Conservation (phyloP, 2,113 vertebrate species). For the Plestiodon gilberti region DNA sequence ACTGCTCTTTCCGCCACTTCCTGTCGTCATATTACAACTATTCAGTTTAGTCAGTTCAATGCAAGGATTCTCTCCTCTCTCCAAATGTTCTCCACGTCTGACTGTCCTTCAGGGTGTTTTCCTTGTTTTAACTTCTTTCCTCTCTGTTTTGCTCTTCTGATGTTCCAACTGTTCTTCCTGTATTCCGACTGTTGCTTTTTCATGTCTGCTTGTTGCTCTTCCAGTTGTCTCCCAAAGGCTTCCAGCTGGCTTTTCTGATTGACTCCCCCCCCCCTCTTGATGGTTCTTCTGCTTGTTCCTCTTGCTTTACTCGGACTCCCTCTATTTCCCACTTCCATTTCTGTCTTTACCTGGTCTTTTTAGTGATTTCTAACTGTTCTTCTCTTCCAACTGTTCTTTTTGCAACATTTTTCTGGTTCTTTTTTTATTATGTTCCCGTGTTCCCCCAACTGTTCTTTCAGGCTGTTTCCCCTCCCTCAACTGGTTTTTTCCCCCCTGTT, state of each 20-base stretch:
- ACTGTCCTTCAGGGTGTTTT: too few species aligned
- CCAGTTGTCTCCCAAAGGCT: not conserved
- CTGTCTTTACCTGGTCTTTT: not conserved
- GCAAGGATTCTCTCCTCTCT: not conserved
- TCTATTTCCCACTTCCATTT: not conserved
- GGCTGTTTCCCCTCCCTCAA: not conserved
- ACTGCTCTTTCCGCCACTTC: not conserved
- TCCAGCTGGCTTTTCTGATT: not conserved
- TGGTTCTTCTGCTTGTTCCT: not conserved
- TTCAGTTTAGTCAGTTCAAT: not conserved
- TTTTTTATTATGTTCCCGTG: not conserved
- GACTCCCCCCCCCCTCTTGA: not conserved
- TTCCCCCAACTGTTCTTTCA: not conserved
- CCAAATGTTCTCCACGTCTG: not conserved
- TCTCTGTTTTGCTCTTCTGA: not conserved
- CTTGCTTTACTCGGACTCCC: not conserved
- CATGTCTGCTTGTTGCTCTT: not conserved
- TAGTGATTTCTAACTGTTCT: not conserved
- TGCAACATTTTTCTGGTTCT: not conserved
- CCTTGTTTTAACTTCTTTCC: too few species aligned
- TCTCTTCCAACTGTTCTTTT: not conserved
- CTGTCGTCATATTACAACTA: not conserved
- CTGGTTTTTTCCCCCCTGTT: slow-evolving; percentile 4
- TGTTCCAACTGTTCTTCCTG: not conserved
- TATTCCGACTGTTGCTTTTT: not conserved